Evolutionary conservation across 2,888 invertebrate species (phyloP), one percentile per base, ranked within the genome.

Genomic region (Troides oblongomaculatus): DNA sequence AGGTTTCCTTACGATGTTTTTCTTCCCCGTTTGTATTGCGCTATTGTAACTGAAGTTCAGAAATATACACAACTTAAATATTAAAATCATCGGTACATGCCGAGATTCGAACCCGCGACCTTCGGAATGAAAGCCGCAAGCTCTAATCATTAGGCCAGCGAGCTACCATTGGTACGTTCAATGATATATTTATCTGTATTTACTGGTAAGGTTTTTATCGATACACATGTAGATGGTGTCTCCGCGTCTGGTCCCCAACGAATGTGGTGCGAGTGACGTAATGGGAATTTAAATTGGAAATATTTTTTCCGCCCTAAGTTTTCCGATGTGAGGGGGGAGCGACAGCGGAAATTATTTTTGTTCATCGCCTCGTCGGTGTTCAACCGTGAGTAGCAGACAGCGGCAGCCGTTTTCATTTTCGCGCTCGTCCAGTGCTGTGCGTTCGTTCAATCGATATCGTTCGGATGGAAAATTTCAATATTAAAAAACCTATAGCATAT

Each of bases 331-430:
- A 1, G 21, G 21, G 56, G 71, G 66, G 66, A 73, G 70, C 68
- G 66, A 43, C 71, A 66, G 65, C 74, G 75, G 75, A 74, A 75
- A 75, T 75, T 74, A 75, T 74, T 73, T 71, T 71, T 70, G 71
- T 70, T 71, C 70, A 62, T 67, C 70, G 64, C 63, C 30, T 61
- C 64, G 56, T 60, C 70, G 62, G 57, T 66, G 70, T 63, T 66
- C 66, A 60, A 10, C 59, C 66, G 66, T 66, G 63, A 61, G 43
- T 21, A 58, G 68, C 70, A 64, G 67, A 64, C 70, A 60, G 56
- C 50, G 50, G 39, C 30, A 17, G 50, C 17, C 39, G 69, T 56
- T 69, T 65, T 43, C 64, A 65, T 53, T 62, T 64, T 64, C 43
- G 21, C 36, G 36, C 30, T 4, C 17, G 7, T 17, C 50, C 53